A percentile compares a stretch with the other conserved stretches of the same genome.
These are phyloP conservation scores for Knipowitschia caucasica DNA, from an alignment of 2,797 vertebrate genomes.

Conservation along the genomic window DNA sequence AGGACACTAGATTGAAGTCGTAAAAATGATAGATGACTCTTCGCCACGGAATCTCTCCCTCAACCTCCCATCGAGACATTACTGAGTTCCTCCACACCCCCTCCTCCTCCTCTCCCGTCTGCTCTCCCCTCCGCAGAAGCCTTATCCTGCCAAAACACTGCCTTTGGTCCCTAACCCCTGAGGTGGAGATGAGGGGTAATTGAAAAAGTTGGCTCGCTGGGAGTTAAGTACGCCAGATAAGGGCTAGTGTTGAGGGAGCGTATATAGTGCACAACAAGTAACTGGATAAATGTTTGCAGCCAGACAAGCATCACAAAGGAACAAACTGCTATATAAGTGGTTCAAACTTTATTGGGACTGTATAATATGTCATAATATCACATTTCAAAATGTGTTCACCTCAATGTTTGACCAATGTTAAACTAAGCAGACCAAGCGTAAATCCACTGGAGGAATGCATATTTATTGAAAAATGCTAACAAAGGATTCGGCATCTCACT, in stretches of 20 bases:
- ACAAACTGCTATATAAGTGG: too few species aligned
- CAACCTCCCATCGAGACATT: constrained; percentile 43
- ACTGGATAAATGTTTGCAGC: constrained; percentile 25
- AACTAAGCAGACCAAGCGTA: too few species aligned
- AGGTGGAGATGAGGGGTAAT: constrained; percentile 57
- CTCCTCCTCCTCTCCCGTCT: constrained; percentile 2
- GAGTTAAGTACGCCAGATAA: constrained; percentile 65
- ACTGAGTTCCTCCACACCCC: constrained; percentile 4
- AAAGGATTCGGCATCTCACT: too few species aligned
- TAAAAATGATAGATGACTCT: constrained; percentile 75
- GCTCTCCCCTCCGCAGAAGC: constrained; percentile 53
- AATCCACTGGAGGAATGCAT: too few species aligned
- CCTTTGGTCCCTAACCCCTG: constrained; percentile 52
- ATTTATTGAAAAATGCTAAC: too few species aligned
- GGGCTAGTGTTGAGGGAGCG: constrained; percentile 31
- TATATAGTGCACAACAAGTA: constrained; percentile 44
- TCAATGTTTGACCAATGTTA: too few species aligned
- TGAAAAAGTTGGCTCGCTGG: constrained; percentile 65
- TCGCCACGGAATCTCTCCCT: constrained; percentile 65
- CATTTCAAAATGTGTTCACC: too few species aligned
- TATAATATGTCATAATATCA: too few species aligned
- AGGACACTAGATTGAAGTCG: constrained; percentile 72
- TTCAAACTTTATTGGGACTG: too few species aligned
- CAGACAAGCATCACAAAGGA: constrained; percentile 17
- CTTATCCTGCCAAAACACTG: constrained; percentile 66